Conservation (phyloP, 1,140 invertebrate species). For the Pentalonia nigronervosa region DNA sequence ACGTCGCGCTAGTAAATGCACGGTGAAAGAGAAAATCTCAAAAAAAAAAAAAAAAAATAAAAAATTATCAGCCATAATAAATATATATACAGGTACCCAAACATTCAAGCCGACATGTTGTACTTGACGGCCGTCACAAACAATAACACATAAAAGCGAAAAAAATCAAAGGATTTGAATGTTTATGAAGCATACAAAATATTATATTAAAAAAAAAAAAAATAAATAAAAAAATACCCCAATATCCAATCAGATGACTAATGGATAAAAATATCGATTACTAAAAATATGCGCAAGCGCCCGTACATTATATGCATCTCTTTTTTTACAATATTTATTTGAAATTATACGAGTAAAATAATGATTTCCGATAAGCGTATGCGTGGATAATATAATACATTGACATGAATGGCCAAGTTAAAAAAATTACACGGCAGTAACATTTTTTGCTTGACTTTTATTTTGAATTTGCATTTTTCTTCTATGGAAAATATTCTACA, state of each 20-base stretch:
- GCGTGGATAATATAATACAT: too few species aligned
- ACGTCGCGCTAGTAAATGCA: neutral
- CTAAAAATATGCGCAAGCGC: neutral
- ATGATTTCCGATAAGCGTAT: neutral
- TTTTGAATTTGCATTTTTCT: neutral
- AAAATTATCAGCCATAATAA: neutral
- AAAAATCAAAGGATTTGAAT: neutral
- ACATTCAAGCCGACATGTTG: neutral
- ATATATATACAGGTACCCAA: neutral
- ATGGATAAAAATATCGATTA: constrained; percentile 10
- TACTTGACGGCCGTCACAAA: constrained; percentile 16
- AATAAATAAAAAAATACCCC: neutral
- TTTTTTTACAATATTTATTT: neutral
- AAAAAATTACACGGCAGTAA: neutral
- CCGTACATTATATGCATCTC: neutral
- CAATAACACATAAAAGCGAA: neutral
- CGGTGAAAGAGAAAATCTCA: neutral
- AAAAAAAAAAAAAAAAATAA: neutral
- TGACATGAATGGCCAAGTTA: too few species aligned
- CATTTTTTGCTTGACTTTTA: neutral
- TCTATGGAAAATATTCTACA: neutral
- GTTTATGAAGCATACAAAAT: neutral
- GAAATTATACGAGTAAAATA: neutral
- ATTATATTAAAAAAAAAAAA: neutral
- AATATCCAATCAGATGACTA: neutral